Evolutionary conservation across 2,113 vertebrate genomes (phyloP).

Genomic region (Mellivora capensis): DNA sequence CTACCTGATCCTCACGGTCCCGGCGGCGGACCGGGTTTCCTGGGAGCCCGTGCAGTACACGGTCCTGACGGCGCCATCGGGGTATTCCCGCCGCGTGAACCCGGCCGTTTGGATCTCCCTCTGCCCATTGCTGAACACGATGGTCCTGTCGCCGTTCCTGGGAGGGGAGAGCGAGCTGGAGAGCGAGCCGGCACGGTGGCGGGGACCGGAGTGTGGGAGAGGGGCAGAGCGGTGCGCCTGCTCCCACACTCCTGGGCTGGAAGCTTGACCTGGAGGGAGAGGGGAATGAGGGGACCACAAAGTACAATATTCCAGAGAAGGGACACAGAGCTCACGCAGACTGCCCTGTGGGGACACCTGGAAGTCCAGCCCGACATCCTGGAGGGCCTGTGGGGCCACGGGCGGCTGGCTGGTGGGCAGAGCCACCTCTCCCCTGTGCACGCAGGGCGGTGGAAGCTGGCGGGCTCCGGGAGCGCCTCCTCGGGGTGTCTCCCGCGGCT

Average conservation of each 20-base stretch:
- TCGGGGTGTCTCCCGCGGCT: rapidly evolving
- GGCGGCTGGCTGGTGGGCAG: rapidly evolving
- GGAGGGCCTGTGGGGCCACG: not conserved
- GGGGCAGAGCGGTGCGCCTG: rapidly evolving
- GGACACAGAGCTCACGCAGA: rapidly evolving
- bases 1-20: conserved; percentile 74
- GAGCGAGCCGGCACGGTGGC: rapidly evolving
- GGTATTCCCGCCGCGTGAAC: conserved; percentile 82
- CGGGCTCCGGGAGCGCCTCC: rapidly evolving
- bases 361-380: not conserved
- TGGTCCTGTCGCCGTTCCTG: conserved; percentile 83
- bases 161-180: not conserved
- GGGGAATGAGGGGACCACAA: too few relatives aligned
- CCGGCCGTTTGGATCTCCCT: conserved; percentile 81
- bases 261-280: rapidly evolving
- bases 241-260: rapidly evolving
- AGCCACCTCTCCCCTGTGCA: not conserved
- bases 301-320: too few relatives aligned
- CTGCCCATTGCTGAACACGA: conserved; percentile 82
- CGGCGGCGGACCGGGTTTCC: conserved; percentile 77
- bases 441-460: rapidly evolving
- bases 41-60: conserved; percentile 75
- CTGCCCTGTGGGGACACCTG: not conserved
- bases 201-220: rapidly evolving
- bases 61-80: conserved; percentile 81